Evolutionary conservation across 35 echinoderm and acorn worm species (phyloP).

Genomic region (Ophioderma brevispina): DNA sequence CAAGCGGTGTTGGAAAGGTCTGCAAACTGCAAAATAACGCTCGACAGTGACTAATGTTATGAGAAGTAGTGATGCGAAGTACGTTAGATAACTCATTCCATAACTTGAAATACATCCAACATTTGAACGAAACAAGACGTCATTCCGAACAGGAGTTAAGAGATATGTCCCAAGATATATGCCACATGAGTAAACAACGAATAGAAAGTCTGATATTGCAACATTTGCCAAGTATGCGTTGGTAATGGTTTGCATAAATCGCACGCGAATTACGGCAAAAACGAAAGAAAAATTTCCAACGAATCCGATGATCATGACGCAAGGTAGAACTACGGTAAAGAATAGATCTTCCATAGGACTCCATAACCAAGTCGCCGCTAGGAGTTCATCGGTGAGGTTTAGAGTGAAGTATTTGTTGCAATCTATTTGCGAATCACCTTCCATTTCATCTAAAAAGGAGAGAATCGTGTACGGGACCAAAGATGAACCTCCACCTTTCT

Average conservation of each 20-base stretch:
- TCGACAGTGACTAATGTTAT: too few species aligned
- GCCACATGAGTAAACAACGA: neutral
- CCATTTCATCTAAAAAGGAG: too few species aligned
- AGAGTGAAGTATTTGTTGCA: neutral
- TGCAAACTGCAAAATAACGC: slow-evolving; percentile 64
- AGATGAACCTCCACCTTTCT: too few species aligned
- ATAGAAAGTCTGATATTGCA: slow-evolving; percentile 1
- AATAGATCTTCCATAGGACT: neutral
- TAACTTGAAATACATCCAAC: slow-evolving; percentile 11
- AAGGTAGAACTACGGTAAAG: slow-evolving; percentile 3
- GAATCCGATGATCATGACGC: neutral
- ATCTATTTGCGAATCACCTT: too few species aligned
- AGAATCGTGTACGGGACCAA: too few species aligned
- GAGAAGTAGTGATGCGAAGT: slow-evolving; percentile 35
- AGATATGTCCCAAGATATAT: neutral
- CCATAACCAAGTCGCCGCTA: neutral
- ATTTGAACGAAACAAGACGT: neutral
- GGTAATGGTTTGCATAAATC: slow-evolving; percentile 12
- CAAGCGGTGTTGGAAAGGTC: slow-evolving; percentile 50
- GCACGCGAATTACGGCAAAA: slow-evolving; percentile 11
- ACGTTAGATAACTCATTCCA: slow-evolving; percentile 18
- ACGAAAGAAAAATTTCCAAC: slow-evolving; percentile 14
- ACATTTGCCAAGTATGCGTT: slow-evolving; percentile 22
- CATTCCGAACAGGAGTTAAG: neutral
- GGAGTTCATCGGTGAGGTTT: neutral